These are phyloP conservation scores for Parauchenoglanis punctatus DNA, from an alignment of 2,797 vertebrate genomes.

Conservation along the genomic window DNA sequence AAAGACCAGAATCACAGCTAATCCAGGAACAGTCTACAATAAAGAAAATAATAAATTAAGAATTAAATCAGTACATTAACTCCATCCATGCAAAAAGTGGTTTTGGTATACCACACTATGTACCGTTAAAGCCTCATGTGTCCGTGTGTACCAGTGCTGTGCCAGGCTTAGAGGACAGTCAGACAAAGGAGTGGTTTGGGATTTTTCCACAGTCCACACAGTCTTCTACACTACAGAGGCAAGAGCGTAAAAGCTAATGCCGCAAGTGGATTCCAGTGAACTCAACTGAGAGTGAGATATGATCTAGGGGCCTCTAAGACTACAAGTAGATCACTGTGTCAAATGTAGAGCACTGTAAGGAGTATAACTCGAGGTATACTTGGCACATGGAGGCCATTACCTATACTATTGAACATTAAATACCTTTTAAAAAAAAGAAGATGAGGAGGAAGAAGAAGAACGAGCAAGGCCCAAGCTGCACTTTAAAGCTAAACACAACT, in stretches of 20 bases:
- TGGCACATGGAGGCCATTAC: constrained; percentile 50
- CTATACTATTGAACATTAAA: constrained; percentile 46
- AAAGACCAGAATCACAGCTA: constrained; percentile 18
- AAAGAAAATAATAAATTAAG: background rate
- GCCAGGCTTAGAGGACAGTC: constrained; percentile 21
- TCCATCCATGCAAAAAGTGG: background rate
- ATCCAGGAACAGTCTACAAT: background rate
- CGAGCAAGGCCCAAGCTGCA: constrained; percentile 25
- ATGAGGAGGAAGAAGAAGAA: constrained; percentile 6
- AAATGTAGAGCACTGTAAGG: constrained; percentile 6
- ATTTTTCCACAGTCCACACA: constrained; percentile 29
- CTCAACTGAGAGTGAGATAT: background rate
- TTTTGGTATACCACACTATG: constrained; percentile 27
- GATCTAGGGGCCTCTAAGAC: background rate
- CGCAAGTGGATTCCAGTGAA: constrained; percentile 35
- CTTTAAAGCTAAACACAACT: constrained; percentile 22
- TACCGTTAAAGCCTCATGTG: constrained; percentile 22
- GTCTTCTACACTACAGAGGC: constrained; percentile 31
- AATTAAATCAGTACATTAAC: background rate
- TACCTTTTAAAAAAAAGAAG: background rate
- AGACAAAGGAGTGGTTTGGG: constrained; percentile 16
- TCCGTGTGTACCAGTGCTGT: constrained; percentile 30
- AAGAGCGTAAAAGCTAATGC: constrained; percentile 13
- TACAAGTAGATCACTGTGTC: background rate
- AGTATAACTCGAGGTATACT: background rate